These are phyloP conservation scores for Oriolus oriolus DNA, from an alignment of 2,113 vertebrate species.

Conservation along the genomic window DNA sequence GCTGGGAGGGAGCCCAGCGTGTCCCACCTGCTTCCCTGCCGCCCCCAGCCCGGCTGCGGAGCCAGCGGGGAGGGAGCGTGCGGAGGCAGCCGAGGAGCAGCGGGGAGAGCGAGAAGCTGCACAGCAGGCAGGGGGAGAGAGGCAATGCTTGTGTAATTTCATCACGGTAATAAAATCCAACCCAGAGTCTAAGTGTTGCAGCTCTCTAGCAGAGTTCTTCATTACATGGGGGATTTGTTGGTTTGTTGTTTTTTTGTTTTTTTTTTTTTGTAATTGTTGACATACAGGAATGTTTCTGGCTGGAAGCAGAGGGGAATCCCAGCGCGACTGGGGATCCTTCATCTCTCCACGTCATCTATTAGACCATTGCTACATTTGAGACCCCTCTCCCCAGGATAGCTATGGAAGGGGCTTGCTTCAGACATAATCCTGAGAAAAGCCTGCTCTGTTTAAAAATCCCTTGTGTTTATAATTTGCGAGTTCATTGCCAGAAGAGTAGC, in stretches of 20 bases:
- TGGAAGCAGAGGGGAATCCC: not conserved
- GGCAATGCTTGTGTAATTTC: not conserved
- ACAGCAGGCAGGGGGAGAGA: not conserved
- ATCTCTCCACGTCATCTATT: not conserved
- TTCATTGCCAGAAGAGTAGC: not conserved
- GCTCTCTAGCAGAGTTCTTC: not conserved
- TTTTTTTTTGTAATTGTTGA: not conserved
- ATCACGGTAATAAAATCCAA: not conserved
- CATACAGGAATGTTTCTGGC: not conserved
- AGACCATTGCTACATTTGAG: not conserved
- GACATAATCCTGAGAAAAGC: not conserved
- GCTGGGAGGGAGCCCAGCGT: not conserved
- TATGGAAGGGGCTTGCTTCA: not conserved
- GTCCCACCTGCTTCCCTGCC: constrained; percentile 30
- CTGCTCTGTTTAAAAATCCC: not conserved
- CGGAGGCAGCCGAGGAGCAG: not conserved
- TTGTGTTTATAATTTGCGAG: not conserved
- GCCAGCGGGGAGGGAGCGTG: not conserved
- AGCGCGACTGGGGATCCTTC: not conserved
- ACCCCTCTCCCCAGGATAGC: not conserved
- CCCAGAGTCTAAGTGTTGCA: not conserved
- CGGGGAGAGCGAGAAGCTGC: not conserved
- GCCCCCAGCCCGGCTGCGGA: not conserved
- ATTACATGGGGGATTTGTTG: not conserved
- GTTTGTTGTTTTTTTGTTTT: not conserved